A percentile compares a stretch with the other conserved stretches of the same genome.
Conservation (phyloP, 2,113 vertebrate genomes). For the Thamnaconus septentrionalis region DNA sequence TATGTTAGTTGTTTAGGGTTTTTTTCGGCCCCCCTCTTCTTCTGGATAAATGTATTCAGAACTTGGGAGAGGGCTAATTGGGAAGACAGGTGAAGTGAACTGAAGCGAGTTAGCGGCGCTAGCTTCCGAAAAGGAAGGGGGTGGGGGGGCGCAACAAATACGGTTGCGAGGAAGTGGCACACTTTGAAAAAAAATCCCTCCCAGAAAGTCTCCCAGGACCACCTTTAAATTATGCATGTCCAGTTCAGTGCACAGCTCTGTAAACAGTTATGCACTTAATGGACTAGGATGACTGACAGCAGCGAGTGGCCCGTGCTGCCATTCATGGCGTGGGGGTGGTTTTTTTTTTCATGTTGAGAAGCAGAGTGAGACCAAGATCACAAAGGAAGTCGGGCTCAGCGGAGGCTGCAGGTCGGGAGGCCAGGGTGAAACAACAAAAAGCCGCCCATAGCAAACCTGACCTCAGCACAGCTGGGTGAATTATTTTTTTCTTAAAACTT, state of each 20-base stretch:
- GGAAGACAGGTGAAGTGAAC: slow-evolving; percentile 35
- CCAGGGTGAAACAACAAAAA: too few relatives aligned
- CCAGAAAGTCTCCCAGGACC: slow-evolving; percentile 57
- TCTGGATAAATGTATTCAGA: slow-evolving; percentile 13
- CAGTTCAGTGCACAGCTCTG: slow-evolving; percentile 67
- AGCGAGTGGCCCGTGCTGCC: slow-evolving; percentile 7
- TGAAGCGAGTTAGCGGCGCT: slow-evolving; percentile 5
- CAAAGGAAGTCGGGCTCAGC: not conserved
- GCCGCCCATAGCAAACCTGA: too few relatives aligned
- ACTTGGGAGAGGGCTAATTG: slow-evolving; percentile 34
- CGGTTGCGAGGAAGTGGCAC: slow-evolving; percentile 37
- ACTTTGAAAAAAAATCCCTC: slow-evolving; percentile 35
- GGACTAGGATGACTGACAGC: slow-evolving; percentile 69
- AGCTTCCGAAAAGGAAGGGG: slow-evolving; percentile 31
- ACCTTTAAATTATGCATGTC: slow-evolving; percentile 70
- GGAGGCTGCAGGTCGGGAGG: not conserved
- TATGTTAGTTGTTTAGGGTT: slow-evolving; percentile 24
- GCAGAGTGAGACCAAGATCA: slow-evolving; percentile 29
- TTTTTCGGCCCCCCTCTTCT: slow-evolving; percentile 28
- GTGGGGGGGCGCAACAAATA: too few relatives aligned
- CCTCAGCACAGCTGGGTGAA: too few relatives aligned
- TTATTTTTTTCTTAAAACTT: too few relatives aligned
- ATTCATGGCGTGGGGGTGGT: not conserved
- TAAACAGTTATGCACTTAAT: slow-evolving; percentile 74
- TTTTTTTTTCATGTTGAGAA: slow-evolving; percentile 13